phyloP scores from a whole-genome alignment of 1,140 invertebrate species.

The Pentalonia nigronervosa region DNA sequence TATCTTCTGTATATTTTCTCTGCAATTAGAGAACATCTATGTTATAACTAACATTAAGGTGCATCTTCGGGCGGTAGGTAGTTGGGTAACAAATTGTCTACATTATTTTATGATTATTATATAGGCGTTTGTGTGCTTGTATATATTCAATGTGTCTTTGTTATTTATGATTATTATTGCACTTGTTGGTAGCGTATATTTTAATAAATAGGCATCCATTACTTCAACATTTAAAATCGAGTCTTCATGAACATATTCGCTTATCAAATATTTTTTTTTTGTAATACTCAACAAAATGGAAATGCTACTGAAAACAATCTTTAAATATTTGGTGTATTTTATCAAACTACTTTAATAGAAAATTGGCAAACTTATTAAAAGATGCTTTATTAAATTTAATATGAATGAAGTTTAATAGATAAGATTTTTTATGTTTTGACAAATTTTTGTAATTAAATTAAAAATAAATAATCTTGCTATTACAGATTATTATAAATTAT shows the following conservation, averaged over 20 bases:
- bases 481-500: conserved; percentile 32
- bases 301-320: not conserved
- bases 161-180: not conserved
- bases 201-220: not conserved
- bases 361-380: not conserved
- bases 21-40: conserved; percentile 39
- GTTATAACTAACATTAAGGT: not conserved
- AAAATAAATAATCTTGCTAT: conserved; percentile 32
- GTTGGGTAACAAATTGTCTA: conserved; percentile 36
- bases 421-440: not conserved
- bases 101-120: conserved; percentile 18
- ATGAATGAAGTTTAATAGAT: not conserved
- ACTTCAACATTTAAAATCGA: not conserved
- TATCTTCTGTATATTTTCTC: conserved; percentile 3
- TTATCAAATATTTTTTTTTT: not conserved
- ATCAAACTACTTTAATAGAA: not conserved
- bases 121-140: not conserved
- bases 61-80: not conserved
- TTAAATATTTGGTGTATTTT: not conserved
- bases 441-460: not conserved
- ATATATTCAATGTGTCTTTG: conserved; percentile 1
- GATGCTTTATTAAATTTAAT: not conserved
- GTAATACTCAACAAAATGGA: not conserved
- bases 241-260: not conserved
- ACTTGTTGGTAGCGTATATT: not conserved